These are phyloP conservation scores for Epistrophe grossulariae DNA, from an alignment of 2,888 invertebrate species.

Conservation along the genomic window DNA sequence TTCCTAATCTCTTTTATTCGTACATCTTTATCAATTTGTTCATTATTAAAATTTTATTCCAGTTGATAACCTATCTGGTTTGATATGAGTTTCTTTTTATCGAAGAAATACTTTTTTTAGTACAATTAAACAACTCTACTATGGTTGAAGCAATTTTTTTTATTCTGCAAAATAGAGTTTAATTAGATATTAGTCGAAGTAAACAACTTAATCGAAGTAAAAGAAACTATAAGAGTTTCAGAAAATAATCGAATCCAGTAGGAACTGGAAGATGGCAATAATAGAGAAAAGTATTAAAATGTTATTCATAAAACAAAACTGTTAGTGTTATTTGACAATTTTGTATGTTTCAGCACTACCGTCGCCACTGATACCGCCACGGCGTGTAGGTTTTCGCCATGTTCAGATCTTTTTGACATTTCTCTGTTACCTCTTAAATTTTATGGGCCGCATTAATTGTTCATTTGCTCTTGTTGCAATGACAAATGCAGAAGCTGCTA, in stretches of 20 bases:
- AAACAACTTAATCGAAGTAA: neutral
- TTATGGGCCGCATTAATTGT: slow-evolving; percentile 87
- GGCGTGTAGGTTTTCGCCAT: slow-evolving; percentile 85
- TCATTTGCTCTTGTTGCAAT: slow-evolving; percentile 89
- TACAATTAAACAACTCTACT: neutral
- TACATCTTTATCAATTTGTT: neutral
- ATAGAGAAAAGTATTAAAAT: neutral
- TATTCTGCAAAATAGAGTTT: too few species aligned
- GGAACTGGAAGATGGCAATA: neutral
- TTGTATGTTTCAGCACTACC: neutral
- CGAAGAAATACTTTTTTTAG: neutral
- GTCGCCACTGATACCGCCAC: neutral
- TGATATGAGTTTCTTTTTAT: neutral
- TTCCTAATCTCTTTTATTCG: too few species aligned
- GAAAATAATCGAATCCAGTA: neutral
- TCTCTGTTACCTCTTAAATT: slow-evolving; percentile 85
- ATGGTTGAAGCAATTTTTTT: neutral
- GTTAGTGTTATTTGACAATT: neutral
- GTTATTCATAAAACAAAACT: neutral
- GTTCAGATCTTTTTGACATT: slow-evolving; percentile 84
- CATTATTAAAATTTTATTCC: neutral
- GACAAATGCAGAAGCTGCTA: slow-evolving; percentile 83
- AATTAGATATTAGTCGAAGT: neutral
- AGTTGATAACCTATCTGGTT: neutral
- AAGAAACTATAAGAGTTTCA: too few species aligned